These are phyloP conservation scores for Columba guinea DNA, from an alignment of 2,797 vertebrate species.

Conservation along the genomic window DNA sequence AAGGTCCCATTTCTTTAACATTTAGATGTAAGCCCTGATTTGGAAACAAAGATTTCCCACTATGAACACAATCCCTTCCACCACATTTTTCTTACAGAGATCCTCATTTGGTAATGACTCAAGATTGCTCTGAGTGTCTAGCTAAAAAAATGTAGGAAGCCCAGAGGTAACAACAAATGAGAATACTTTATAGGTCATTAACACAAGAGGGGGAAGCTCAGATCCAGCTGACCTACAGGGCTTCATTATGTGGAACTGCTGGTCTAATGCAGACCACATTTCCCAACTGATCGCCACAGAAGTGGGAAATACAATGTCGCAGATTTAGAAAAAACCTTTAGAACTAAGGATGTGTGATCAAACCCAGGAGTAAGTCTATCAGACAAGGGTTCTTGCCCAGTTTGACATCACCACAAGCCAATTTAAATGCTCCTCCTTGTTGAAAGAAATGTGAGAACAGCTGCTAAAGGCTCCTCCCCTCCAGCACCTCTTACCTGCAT, in stretches of 20 bases:
- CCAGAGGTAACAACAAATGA: background rate
- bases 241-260: background rate
- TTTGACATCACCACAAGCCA: background rate
- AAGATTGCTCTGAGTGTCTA: background rate
- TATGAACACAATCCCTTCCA: background rate
- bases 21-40: background rate
- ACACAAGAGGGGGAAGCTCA: background rate
- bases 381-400: background rate
- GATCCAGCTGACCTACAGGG: background rate
- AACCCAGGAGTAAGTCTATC: background rate
- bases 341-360: background rate
- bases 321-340: background rate
- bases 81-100: background rate
- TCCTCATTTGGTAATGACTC: background rate
- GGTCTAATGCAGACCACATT: background rate
- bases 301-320: background rate
- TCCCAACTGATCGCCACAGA: background rate
- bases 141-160: background rate
- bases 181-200: background rate
- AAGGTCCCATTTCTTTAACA: background rate
- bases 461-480: background rate
- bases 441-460: background rate
- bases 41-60: background rate
- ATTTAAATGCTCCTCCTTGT: background rate
- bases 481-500: slow-evolving; percentile 86